A percentile compares a stretch with the other conserved stretches of the same genome.
phyloP scores from a whole-genome alignment of 2,797 vertebrate genomes.

The Acanthis flammea region DNA sequence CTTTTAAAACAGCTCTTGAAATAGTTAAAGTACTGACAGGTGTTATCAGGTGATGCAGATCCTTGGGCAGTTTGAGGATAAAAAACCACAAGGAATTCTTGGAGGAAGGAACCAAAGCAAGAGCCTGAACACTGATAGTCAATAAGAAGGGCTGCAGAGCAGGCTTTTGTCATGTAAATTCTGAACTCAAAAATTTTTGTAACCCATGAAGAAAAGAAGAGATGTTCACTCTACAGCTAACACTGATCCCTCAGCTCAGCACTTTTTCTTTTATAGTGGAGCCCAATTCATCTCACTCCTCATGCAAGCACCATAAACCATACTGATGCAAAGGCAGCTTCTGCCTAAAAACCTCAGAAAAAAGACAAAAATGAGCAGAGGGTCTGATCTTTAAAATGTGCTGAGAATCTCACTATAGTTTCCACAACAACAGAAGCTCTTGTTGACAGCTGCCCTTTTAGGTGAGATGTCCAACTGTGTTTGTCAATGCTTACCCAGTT shows the following conservation, averaged over 20 bases:
- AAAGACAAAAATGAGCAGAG: background rate
- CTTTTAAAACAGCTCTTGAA: background rate
- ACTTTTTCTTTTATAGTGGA: background rate
- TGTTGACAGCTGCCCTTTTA: background rate
- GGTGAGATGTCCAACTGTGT: background rate
- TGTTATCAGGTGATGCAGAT: background rate
- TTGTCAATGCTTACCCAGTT: background rate
- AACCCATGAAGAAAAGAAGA: background rate
- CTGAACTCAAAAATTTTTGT: background rate
- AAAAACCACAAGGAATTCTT: background rate
- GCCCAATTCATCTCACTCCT: background rate
- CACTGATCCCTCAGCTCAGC: background rate
- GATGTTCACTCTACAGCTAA: background rate
- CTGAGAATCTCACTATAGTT: background rate
- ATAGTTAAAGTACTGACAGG: background rate
- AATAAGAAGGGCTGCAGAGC: background rate
- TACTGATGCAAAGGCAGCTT: background rate
- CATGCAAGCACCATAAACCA: background rate
- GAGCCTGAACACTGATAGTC: background rate
- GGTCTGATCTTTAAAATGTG: background rate
- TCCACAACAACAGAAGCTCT: background rate
- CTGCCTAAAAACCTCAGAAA: background rate
- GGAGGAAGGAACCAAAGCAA: background rate
- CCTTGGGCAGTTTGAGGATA: background rate
- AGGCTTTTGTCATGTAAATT: background rate